phyloP scores from a whole-genome alignment of 2,888 invertebrate genomes.

The Icerya purchasi region DNA sequence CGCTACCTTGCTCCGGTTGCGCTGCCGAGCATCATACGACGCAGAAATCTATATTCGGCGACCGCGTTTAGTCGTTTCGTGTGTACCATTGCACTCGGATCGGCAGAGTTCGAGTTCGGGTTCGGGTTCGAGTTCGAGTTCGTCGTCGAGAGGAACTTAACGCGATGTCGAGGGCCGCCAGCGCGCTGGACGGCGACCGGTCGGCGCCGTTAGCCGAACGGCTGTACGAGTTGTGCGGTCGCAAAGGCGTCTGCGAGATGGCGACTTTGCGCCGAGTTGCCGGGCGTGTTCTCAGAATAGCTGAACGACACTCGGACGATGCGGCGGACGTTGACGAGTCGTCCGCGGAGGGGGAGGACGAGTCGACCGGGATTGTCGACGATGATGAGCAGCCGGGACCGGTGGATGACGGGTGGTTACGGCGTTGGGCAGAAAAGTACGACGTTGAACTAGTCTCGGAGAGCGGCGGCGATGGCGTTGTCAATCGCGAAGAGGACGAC shows the following conservation, averaged over 20 bases:
- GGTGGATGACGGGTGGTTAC: not conserved
- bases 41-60: no score
- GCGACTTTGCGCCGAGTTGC: not conserved
- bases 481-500: not conserved
- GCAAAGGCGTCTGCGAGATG: constrained; percentile 1
- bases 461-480: not conserved
- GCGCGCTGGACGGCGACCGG: no score
- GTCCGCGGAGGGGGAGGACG: not conserved
- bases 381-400: no score
- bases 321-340: not conserved
- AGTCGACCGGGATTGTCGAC: not conserved
- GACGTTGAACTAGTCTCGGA: not conserved
- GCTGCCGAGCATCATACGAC: constrained; percentile 4
- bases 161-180: no score
- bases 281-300: not conserved
- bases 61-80: constrained; percentile 5
- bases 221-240: not conserved
- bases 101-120: constrained; percentile 10
- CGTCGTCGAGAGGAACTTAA: no score
- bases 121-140: no score
- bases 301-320: not conserved
- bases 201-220: no score
- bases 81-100: constrained; percentile 9
- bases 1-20: no score
- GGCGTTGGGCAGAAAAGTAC: not conserved